A percentile compares a stretch with the other conserved stretches of the same genome.
These are phyloP conservation scores for Lithophane ornitopus DNA, from an alignment of 2,888 invertebrate genomes.

Conservation along the genomic window DNA sequence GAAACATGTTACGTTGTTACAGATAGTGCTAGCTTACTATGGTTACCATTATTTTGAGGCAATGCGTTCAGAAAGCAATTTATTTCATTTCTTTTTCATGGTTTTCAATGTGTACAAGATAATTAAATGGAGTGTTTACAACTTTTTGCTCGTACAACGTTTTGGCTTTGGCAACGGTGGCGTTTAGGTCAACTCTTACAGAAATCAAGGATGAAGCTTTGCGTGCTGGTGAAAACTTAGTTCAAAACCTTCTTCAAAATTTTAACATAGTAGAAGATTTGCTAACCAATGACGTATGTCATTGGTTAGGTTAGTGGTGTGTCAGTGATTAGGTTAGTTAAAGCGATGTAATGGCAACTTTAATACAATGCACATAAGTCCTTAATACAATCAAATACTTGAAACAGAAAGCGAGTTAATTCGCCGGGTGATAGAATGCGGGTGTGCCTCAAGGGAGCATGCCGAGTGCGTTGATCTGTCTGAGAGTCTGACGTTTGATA, in stretches of 20 bases:
- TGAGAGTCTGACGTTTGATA: constrained; percentile 55
- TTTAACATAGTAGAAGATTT: background rate
- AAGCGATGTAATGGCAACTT: constrained; percentile 26
- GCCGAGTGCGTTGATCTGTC: constrained; percentile 66
- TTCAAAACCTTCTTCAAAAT: constrained; percentile 6
- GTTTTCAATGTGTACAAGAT: background rate
- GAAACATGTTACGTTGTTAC: background rate
- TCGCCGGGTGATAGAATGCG: constrained; percentile 73
- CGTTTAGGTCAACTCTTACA: background rate
- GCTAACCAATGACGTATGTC: background rate
- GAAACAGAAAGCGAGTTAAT: constrained; percentile 71
- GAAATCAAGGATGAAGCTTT: constrained; percentile 1
- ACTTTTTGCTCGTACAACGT: background rate
- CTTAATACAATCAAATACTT: constrained; percentile 69
- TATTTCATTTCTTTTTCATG: background rate
- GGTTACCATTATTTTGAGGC: background rate
- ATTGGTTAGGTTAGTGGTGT: too few species aligned
- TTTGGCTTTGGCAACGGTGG: background rate
- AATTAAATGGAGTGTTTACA: background rate
- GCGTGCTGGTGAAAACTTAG: background rate
- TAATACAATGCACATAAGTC: constrained; percentile 22
- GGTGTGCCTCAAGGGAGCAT: constrained; percentile 58
- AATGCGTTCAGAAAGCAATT: background rate
- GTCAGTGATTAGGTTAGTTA: too few species aligned
- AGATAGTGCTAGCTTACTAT: background rate